A percentile compares a stretch with the other conserved stretches of the same genome.
Evolutionary conservation across 2,113 vertebrate genomes (phyloP).

Genomic region (Aldabrachelys gigantea): DNA sequence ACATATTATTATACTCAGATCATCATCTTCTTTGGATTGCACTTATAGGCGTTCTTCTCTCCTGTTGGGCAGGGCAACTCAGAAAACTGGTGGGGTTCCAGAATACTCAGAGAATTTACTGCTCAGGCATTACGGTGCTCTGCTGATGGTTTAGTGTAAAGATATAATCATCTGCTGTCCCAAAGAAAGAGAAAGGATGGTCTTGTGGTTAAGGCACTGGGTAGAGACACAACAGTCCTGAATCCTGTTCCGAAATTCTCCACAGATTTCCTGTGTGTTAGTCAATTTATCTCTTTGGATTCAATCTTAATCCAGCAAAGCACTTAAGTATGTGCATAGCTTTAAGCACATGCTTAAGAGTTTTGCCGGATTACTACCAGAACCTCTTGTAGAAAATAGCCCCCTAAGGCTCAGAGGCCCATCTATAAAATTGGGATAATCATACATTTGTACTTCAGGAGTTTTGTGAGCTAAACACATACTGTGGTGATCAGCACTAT

Average conservation of each 20-base stretch:
- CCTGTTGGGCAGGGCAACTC: background rate
- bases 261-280: background rate
- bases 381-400: background rate
- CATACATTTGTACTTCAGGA: background rate
- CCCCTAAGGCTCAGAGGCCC: background rate
- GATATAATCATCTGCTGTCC: background rate
- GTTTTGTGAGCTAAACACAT: background rate
- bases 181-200: background rate
- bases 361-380: background rate
- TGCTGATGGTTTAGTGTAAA: background rate
- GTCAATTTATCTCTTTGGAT: background rate
- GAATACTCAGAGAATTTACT: background rate
- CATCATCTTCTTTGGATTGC: background rate
- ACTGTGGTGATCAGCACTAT: background rate
- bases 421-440: background rate
- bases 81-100: background rate
- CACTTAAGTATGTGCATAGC: background rate
- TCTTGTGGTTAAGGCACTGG: background rate
- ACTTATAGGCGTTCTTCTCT: background rate
- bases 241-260: background rate
- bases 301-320: background rate
- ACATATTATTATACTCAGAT: background rate
- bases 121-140: background rate
- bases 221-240: background rate
- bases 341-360: background rate